Evolutionary conservation across 2,888 invertebrate genomes (phyloP).

Genomic region (Andrena chrysosceles): DNA sequence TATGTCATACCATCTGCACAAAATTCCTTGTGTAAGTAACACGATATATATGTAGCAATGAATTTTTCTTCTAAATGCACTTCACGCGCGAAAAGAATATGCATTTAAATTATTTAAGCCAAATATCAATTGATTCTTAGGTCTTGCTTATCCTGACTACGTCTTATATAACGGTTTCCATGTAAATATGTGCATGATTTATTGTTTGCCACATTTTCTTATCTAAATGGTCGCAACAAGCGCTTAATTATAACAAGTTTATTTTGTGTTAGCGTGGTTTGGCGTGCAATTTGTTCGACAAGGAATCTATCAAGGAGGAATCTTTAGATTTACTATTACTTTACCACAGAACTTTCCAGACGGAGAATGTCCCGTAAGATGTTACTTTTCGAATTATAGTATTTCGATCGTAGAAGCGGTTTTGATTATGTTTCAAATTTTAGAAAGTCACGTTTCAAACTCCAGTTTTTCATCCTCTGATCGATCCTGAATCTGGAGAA

Average conservation of each 20-base stretch:
- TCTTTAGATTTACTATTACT: slow-evolving; percentile 95
- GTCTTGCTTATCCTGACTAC: slow-evolving; percentile 69
- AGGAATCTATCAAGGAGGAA: slow-evolving; percentile 95
- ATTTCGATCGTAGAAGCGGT: background rate
- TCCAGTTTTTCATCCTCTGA: slow-evolving; percentile 94
- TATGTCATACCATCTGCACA: slow-evolving; percentile 97
- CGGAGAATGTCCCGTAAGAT: slow-evolving; percentile 92
- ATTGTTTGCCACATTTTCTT: slow-evolving; percentile 46
- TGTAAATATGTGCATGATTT: slow-evolving; percentile 64
- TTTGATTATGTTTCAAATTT: slow-evolving; percentile 71
- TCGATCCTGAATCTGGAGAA: slow-evolving; percentile 92
- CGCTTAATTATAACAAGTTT: slow-evolving; percentile 23
- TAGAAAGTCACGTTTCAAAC: slow-evolving; percentile 94
- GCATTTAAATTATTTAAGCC: slow-evolving; percentile 43
- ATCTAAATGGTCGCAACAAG: background rate
- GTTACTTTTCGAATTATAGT: slow-evolving; percentile 1
- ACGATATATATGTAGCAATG: background rate
- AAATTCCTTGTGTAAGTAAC: slow-evolving; percentile 91
- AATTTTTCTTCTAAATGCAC: slow-evolving; percentile 23
- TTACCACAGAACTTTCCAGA: slow-evolving; percentile 96
- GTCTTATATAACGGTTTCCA: slow-evolving; percentile 63
- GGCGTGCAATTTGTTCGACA: slow-evolving; percentile 95
- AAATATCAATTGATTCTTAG: slow-evolving; percentile 60
- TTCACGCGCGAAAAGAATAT: slow-evolving; percentile 6
- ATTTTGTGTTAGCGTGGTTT: slow-evolving; percentile 91